These are phyloP conservation scores for Malthinus flaveolus DNA, from an alignment of 2,888 invertebrate species.

Conservation along the genomic window DNA sequence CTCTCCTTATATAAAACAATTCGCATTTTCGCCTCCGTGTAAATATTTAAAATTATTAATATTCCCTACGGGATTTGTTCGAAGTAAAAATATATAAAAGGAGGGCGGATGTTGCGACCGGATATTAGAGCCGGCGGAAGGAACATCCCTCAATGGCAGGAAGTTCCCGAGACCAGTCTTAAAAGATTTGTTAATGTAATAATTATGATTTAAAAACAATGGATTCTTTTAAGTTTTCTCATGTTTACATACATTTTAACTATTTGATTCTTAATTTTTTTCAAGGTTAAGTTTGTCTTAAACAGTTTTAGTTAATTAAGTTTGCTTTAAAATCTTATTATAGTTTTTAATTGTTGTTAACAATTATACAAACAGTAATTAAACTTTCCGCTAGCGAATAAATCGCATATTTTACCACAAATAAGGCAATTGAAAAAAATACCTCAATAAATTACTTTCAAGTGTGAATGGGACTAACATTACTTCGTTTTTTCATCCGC, in stretches of 20 bases:
- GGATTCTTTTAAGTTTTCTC: conserved; percentile 17
- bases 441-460: no score
- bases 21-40: neutral
- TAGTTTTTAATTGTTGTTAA: conserved; percentile 10
- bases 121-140: conserved; percentile 36
- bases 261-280: conserved; percentile 5
- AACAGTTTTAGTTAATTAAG: neutral
- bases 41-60: conserved; percentile 11
- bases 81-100: conserved; percentile 22
- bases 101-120: conserved; percentile 36
- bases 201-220: conserved; percentile 21
- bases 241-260: conserved; percentile 12
- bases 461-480: no score
- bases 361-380: conserved; percentile 8
- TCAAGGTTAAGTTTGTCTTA: conserved; percentile 12
- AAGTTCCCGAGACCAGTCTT: conserved; percentile 35
- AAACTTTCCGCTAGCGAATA: conserved; percentile 7
- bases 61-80: conserved; percentile 19
- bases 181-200: conserved; percentile 33
- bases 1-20: neutral
- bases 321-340: conserved; percentile 1
- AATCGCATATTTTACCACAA: conserved; percentile 1
- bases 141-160: conserved; percentile 35
- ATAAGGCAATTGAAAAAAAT: neutral
- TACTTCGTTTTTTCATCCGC: no score